Evolutionary conservation across 2,888 invertebrate species (phyloP), one percentile per base, ranked within the genome.

Genomic region (Sipunculus nudus): DNA sequence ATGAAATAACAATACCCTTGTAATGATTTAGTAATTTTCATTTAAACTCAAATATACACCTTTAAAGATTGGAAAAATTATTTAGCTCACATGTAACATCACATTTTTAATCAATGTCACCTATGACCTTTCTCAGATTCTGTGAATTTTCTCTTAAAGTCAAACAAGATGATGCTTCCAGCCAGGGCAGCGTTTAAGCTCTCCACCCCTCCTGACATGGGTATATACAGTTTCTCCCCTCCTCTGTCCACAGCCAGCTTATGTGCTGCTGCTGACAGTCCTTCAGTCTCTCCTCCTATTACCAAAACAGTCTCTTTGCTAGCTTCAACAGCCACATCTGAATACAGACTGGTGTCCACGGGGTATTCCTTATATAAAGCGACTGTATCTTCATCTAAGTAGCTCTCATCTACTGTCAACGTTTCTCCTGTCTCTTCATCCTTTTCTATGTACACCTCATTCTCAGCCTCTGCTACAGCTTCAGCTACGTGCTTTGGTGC

Each of bases 231-330:
- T 68, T 91, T 87, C 29, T 88, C 79, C 10, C 91, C 91, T 55
- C 87, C 86, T 61, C 82, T 85, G 32, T 83, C 79, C 31, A 84
- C 79, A n/a, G 89, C 88, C 63, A 92, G 85, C 68, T 88, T 76
- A 21, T 77, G 89, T 4, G 92, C 90, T 28, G 90, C 87, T 23
- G 86, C 79, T 84, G 92, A 92, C n/a, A 96, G 86, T 0, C 96
- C 94, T 80, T 91, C 88, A 6, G 93, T 93, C 85, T 96, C 96
- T 8, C 95, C 95, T 16, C 95, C 94, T 69, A 96, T 86, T 35
- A 96, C 87, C 3, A 96, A 80, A 31, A 90, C 87, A 29, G 89
- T 86, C 68, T 89, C 81, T 48, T 84, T 79, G 3, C 21, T 35
- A 28, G 82, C 73, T 1, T 85, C 77, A 81, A 87, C 91, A 72